Evolutionary conservation across 2,797 vertebrate species (phyloP).

Genomic region (Alcedo atthis): DNA sequence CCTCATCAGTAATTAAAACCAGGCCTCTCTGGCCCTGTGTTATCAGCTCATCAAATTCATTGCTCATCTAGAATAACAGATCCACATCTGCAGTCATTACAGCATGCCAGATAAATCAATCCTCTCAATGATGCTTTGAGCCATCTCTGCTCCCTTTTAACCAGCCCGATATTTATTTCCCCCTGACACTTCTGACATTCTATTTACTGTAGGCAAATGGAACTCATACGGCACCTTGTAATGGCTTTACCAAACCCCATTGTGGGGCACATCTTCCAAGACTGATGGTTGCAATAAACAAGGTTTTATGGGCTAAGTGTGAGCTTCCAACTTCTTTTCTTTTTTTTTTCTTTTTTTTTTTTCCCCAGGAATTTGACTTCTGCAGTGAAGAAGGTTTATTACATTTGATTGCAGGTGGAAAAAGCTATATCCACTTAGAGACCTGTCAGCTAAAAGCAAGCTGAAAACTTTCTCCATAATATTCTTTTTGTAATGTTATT

Average conservation of each 20-base stretch:
- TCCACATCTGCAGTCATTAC: constrained; percentile 88
- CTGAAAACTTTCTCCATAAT: constrained; percentile 53
- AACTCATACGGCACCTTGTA: constrained; percentile 83
- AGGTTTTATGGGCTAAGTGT: constrained; percentile 79
- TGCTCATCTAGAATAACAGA: constrained; percentile 87
- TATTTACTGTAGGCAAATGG: constrained; percentile 90
- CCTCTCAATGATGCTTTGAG: constrained; percentile 83
- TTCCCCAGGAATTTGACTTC: constrained; percentile 74
- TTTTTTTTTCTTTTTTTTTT: constrained; percentile 39
- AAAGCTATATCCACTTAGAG: constrained; percentile 70
- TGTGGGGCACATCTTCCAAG: constrained; percentile 82
- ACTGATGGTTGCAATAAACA: constrained; percentile 83
- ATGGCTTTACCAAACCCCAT: constrained; percentile 84
- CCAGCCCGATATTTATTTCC: constrained; percentile 86
- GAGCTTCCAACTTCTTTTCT: constrained; percentile 76
- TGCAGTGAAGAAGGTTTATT: constrained; percentile 75
- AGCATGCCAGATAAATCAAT: constrained; percentile 86
- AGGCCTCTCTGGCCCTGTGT: constrained; percentile 82
- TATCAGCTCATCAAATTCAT: constrained; percentile 86
- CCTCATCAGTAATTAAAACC: constrained; percentile 88
- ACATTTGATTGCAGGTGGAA: constrained; percentile 73
- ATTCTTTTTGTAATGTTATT: constrained; percentile 62
- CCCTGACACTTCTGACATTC: constrained; percentile 85
- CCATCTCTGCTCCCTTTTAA: constrained; percentile 86
- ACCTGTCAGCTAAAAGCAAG: constrained; percentile 69